Evolutionary conservation across 2,888 invertebrate species (phyloP), one percentile per base, ranked within the genome.

Genomic region (Gastrophysa polygoni): DNA sequence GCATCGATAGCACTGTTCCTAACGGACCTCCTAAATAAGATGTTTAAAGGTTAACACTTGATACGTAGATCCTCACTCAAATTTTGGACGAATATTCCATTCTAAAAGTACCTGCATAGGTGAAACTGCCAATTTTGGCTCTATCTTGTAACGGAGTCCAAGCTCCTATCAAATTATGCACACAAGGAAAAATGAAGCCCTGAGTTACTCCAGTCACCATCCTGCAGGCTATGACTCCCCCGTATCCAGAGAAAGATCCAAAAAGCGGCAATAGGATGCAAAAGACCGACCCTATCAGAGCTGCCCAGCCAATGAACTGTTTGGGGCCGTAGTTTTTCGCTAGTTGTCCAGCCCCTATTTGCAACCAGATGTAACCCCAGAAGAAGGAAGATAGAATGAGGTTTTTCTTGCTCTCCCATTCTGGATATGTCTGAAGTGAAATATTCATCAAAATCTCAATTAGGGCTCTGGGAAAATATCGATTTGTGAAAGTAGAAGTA

Each of bases 1-100:
- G 85, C 74, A 93, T 80, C 71, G 92, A 89, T 2, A 92, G 77
- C 0, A 93, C 91, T n/a, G 92, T 92, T 7, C 95, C 95, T 14
- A 94, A 85, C 77, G 92, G 70, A 29, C 72, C 72, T 64, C 71
- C 73, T 73, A 55, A 50, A 70, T n/a, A n/a, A n/a, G n/a, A n/a
- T n/a, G n/a, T n/a, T n/a, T n/a, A n/a, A n/a, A n/a, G n/a, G n/a
- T n/a, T n/a, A n/a, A n/a, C n/a, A n/a, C n/a, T n/a, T n/a, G n/a
- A n/a, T n/a, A n/a, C n/a, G n/a, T n/a, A n/a, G n/a, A n/a, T n/a
- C n/a, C n/a, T n/a, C n/a, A n/a, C n/a, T n/a, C n/a, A n/a, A n/a
- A n/a, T n/a, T n/a, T n/a, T n/a, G n/a, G n/a, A n/a, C n/a, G n/a
- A n/a, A n/a, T n/a, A n/a, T n/a, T n/a, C n/a, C n/a, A n/a, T n/a